Conservation (phyloP, 2,888 invertebrate species). For the Willowsia nigromaculata region DNA sequence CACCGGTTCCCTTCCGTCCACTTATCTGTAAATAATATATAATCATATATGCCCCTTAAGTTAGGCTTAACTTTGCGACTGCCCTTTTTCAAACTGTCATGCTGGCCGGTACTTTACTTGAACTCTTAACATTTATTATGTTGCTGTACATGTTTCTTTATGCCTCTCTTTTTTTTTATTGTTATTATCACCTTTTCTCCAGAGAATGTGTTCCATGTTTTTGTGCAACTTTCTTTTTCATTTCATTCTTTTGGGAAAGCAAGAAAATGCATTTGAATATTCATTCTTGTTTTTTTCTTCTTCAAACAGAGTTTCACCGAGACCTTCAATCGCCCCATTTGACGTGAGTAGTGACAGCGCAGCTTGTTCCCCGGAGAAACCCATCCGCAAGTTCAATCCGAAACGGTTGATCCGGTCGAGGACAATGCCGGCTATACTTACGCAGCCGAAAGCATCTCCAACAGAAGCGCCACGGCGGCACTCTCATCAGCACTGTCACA, state of each 20-base stretch:
- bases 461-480: slow-evolving; percentile 51
- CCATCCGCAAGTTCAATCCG: slow-evolving; percentile 80
- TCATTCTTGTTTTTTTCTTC: background rate
- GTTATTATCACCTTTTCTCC: slow-evolving; percentile 4
- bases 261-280: background rate
- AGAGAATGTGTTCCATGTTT: slow-evolving; percentile 12
- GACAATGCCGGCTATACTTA: slow-evolving; percentile 92
- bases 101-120: background rate
- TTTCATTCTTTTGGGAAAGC: background rate
- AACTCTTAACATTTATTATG: background rate
- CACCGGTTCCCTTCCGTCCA: slow-evolving; percentile 19
- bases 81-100: slow-evolving; percentile 18
- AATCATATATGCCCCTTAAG: background rate
- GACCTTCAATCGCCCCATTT: slow-evolving; percentile 68
- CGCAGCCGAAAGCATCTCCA: slow-evolving; percentile 79
- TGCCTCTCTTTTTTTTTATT: background rate
- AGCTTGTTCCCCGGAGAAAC: slow-evolving; percentile 66
- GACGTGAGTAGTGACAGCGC: slow-evolving; percentile 56
- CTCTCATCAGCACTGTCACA: slow-evolving; percentile 63
- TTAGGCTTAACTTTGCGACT: background rate
- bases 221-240: slow-evolving; percentile 30
- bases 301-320: slow-evolving; percentile 56
- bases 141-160: background rate
- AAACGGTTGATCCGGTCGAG: slow-evolving; percentile 90
- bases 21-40: slow-evolving; percentile 13